phyloP scores from a whole-genome alignment of 2,888 invertebrate genomes.

The Artemia sinica region DNA sequence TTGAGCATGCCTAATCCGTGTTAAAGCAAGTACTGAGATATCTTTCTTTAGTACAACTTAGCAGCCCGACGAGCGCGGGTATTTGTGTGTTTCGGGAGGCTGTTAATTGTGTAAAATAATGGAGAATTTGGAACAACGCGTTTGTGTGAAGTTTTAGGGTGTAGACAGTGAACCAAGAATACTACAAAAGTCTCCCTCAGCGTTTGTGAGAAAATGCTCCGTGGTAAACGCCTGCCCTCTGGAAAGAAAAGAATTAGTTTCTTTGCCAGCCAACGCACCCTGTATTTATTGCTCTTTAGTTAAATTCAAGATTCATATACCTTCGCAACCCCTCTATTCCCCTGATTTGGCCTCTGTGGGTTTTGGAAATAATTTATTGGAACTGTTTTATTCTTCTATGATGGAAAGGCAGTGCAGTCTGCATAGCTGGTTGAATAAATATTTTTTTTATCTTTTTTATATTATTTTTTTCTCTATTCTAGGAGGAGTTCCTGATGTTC shows the following conservation, averaged over 20 bases:
- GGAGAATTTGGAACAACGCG: no score
- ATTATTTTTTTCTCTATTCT: conserved; percentile 24
- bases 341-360: neutral
- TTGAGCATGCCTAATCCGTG: neutral
- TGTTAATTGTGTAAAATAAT: neutral
- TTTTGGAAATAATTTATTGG: no score
- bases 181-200: no score
- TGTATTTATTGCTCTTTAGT: no score
- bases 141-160: no score
- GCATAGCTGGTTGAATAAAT: neutral
- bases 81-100: neutral
- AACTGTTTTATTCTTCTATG: neutral
- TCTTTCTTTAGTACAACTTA: neutral
- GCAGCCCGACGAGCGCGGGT: neutral
- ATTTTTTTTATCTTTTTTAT: neutral
- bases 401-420: neutral
- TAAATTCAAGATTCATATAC: no score
- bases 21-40: neutral
- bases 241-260: no score
- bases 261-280: no score
- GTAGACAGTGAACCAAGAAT: no score
- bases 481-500: conserved; percentile 66
- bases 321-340: neutral
- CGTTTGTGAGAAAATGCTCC: no score
- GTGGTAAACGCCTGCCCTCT: no score